Percentiles rank a stretch among this genome's conserved stretches.
These are phyloP conservation scores for Arremon aurantiirostris DNA, from an alignment of 2,797 vertebrate species.

Conservation along the genomic window DNA sequence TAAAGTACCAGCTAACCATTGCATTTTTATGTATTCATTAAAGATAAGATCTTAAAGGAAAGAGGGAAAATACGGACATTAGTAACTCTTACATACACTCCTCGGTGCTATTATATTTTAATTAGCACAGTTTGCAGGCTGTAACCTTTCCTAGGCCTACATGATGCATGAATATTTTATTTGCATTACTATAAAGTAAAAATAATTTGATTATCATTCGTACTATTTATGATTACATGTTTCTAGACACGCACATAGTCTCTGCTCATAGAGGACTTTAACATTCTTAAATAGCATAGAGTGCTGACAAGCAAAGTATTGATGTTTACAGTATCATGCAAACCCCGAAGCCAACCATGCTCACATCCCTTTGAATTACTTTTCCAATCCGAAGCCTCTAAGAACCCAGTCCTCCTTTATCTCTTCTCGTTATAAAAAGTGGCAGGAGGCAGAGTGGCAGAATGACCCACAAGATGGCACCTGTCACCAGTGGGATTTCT, in stretches of 20 bases:
- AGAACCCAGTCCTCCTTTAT: conserved; percentile 74
- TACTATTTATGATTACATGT: conserved; percentile 28
- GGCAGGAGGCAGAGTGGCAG: conserved; percentile 97
- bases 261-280: conserved; percentile 20
- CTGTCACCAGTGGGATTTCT: conserved; percentile 94
- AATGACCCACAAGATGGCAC: conserved; percentile 99
- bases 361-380: conserved; percentile 77
- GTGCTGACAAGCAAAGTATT: conserved; percentile 47
- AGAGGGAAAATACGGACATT: conserved; percentile 22
- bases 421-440: conserved; percentile 90
- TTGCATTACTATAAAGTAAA: conserved; percentile 53
- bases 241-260: conserved; percentile 2
- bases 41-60: conserved; percentile 54
- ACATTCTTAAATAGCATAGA: conserved; percentile 59
- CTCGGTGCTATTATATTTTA: conserved; percentile 49
- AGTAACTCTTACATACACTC: conserved; percentile 23
- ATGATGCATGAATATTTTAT: conserved; percentile 59
- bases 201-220: conserved; percentile 52
- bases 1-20: conserved; percentile 25
- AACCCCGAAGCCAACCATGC: conserved; percentile 64
- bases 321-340: conserved; percentile 61
- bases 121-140: conserved; percentile 34
- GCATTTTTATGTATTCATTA: conserved; percentile 48
- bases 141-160: conserved; percentile 55
- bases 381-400: conserved; percentile 65